These are phyloP conservation scores for Bedellia somnulentella DNA, from an alignment of 2,888 invertebrate species.

Conservation along the genomic window DNA sequence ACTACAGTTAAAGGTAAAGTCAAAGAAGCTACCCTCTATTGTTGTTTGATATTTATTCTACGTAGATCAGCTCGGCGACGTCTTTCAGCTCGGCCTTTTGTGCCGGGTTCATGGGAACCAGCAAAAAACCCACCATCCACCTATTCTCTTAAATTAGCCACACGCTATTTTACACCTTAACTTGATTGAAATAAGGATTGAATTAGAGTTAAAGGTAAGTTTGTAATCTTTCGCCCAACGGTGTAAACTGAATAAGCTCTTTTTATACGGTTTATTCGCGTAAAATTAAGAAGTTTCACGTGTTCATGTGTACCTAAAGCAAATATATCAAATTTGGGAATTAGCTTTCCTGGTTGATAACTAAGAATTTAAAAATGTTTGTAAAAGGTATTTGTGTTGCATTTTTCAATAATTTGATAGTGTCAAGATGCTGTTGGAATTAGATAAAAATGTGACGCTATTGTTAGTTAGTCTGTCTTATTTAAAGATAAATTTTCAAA, in stretches of 20 bases:
- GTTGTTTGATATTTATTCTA: conserved; percentile 57
- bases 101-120: conserved; percentile 55
- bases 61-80: conserved; percentile 38
- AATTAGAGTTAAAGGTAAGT: neutral
- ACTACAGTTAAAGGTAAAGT: conserved; percentile 29
- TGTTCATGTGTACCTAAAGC: too few species aligned
- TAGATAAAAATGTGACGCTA: too few species aligned
- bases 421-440: too few species aligned
- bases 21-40: conserved; percentile 57
- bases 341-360: too few species aligned
- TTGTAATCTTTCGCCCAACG: conserved; percentile 16
- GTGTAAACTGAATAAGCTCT: conserved; percentile 51
- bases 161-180: neutral
- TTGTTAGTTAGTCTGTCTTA: too few species aligned
- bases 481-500: too few species aligned
- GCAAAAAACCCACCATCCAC: conserved; percentile 41
- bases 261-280: conserved; percentile 34
- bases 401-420: too few species aligned
- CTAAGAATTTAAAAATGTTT: too few species aligned
- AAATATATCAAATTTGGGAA: too few species aligned
- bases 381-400: too few species aligned
- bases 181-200: neutral
- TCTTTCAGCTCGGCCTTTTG: conserved; percentile 55
- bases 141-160: neutral
- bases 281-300: conserved; percentile 31